Evolutionary conservation across 1,140 invertebrate genomes (phyloP), one percentile per base, ranked within the genome.

Genomic region (Proctacanthus coquilletti): DNA sequence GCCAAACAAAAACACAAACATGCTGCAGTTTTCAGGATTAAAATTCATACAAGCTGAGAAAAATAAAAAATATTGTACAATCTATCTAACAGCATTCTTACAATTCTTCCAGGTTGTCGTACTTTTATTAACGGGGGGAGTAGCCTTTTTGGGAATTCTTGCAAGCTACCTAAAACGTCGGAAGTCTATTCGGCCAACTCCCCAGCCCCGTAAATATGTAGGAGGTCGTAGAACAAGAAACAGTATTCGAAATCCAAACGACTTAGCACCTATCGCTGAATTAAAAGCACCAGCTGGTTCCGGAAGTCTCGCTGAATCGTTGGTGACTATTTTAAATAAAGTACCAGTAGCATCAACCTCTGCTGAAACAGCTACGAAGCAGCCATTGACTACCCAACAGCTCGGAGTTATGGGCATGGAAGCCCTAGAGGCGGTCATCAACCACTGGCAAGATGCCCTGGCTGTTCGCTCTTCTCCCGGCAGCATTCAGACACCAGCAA

Each of bases 361-460:
- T 17, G 60, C 70, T 4, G 62, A 60, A 5, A 42, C 39, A 4
- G 18, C 38, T 19, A 27, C 31, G 39, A 38, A 25, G 41, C 44
- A 43, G 27, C 60, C 55, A 30, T 39, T 76, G 8, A 74, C 74
- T 9, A 72, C 73, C n/a, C 74, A 77, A 46, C 74, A 77, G 39
- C 49, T 77, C 18, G 74, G 75, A 34, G 70, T 75, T 19, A 76
- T 77, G 74, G 74, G 73, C 67, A 82, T 93, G 76, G 87, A 93
- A 61, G 82, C 87, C 1, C 54, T 93, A 45, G 85, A 91, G 48
- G 86, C 80, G 13, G 84, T 84, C 30, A 80, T 92, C 36, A 82
- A 80, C 47, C 89, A 81, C 52, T 93, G 87, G 86, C 86, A 93
- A 60, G 86, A 93, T 61, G 85, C 87, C 3, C 62, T 92, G 23